A percentile compares a stretch with the other conserved stretches of the same genome.
Evolutionary conservation across 2,113 vertebrate species (phyloP).

Genomic region (Rhinolophus sinicus): DNA sequence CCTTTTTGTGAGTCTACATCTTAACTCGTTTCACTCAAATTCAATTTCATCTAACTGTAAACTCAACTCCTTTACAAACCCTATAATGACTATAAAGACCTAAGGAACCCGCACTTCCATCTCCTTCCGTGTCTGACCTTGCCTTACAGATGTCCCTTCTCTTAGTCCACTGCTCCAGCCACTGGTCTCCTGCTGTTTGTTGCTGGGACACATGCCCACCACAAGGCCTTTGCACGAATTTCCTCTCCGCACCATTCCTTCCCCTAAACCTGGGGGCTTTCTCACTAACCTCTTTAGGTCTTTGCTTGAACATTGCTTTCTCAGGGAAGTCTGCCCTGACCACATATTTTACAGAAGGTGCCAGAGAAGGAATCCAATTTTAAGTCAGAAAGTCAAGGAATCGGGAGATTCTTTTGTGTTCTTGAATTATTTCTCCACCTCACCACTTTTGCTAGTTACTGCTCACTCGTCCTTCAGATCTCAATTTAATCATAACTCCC

Average conservation of each 20-base stretch:
- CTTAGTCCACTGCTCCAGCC: no score
- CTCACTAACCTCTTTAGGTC: not conserved
- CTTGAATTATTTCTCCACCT: not conserved
- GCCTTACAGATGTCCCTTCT: not conserved
- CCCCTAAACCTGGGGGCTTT: not conserved
- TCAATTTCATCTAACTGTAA: not conserved
- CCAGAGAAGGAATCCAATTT: not conserved
- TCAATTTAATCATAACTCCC: not conserved
- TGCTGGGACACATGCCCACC: not conserved
- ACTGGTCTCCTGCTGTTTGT: not conserved
- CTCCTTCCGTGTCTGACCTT: not conserved
- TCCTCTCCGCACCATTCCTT: not conserved
- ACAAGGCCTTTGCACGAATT: not conserved
- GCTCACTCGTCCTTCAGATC: not conserved
- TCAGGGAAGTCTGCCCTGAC: not conserved
- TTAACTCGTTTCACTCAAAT: not conserved
- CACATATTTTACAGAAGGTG: not conserved
- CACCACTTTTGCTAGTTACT: not conserved
- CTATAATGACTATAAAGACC: not conserved
- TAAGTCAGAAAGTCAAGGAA: not conserved
- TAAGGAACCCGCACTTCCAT: no score
- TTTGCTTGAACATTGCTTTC: not conserved
- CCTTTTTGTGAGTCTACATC: not conserved
- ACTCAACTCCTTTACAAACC: not conserved
- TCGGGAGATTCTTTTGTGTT: not conserved